Percentiles rank a stretch among this genome's conserved stretches.
Evolutionary conservation across 2,888 invertebrate species (phyloP).

Genomic region (Conus canariensis): DNA sequence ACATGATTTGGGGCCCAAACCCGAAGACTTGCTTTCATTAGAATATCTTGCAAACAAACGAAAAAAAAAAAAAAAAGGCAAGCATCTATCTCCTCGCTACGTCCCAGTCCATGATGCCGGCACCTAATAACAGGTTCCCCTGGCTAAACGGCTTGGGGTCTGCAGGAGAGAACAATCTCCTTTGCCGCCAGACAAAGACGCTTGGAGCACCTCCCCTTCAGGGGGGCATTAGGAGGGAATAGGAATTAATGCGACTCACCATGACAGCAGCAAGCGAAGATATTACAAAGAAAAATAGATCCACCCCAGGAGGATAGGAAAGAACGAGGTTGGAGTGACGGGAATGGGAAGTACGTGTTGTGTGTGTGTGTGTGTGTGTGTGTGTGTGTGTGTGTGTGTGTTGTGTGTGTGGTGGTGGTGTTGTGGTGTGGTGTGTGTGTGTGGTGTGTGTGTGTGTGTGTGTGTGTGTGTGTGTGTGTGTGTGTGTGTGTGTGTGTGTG

Average conservation of each 20-base stretch:
- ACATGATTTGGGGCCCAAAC: too few species aligned
- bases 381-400: conserved; percentile 5
- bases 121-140: too few species aligned
- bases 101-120: too few species aligned
- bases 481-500: background rate
- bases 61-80: background rate
- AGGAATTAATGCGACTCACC: background rate
- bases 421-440: background rate
- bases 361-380: background rate
- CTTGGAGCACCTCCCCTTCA: background rate
- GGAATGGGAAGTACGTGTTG: background rate
- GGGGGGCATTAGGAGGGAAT: background rate
- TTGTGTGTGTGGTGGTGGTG: background rate
- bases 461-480: background rate
- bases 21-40: background rate
- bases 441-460: conserved; percentile 10
- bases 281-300: background rate
- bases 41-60: background rate
- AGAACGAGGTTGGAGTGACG: background rate
- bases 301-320: background rate
- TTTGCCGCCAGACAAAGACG: background rate
- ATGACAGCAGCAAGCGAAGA: conserved; percentile 6
- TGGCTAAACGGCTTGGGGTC: too few species aligned
- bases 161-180: background rate
- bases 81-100: too few species aligned